Base-by-base conservation (phyloP, 2,113 vertebrate genomes). In the Raphicerus campestris region DNA sequence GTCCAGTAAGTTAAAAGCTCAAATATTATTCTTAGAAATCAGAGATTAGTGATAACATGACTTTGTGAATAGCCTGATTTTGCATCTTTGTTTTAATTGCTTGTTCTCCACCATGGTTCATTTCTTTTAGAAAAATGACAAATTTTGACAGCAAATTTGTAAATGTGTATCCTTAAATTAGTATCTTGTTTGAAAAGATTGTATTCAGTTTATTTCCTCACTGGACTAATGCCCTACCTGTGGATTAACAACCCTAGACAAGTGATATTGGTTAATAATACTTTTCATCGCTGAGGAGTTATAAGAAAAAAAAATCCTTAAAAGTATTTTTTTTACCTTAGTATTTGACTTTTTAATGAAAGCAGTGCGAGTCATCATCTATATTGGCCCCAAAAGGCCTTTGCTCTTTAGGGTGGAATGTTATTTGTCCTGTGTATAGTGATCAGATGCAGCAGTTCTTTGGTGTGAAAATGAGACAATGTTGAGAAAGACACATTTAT, bases 401-500 rank as follows among this genome's bases (percentile, higher is more conserved):
- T 73, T 89, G 24, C 82, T 92, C 26, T 78, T 85, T n/a, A n/a
- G 15, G 17, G 13, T 28, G 53, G 35, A 75, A 66, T 42, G 66
- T 75, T 2, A 51, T 75, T 84, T 75, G 10, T 77, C 53, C 30
- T 89, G 2, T 61, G 80, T 92, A 80, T 35, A 75, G 10, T n/a
- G 39, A 13, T 26, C 7, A 91, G 0, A 73, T 19, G 53, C 39
- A 75, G 55, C 5, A 47, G 58, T 60, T 85, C 89, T 97, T 73
- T 55, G 49, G 28, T 53, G 53, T 88, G 13, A 88, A 96, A 97
- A 94, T 95, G 16, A 87, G 22, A 86, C 35, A 20, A 66, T 9
- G 10, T 45, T 83, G 55, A 84, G 24, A 93, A 95, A 94, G 85
- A 51, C 11, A 95, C 24, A 49, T 49, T 96, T 95, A 84, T 94